Base-by-base conservation (phyloP, 2,888 invertebrate species). In the Melanchra persicariae region DNA sequence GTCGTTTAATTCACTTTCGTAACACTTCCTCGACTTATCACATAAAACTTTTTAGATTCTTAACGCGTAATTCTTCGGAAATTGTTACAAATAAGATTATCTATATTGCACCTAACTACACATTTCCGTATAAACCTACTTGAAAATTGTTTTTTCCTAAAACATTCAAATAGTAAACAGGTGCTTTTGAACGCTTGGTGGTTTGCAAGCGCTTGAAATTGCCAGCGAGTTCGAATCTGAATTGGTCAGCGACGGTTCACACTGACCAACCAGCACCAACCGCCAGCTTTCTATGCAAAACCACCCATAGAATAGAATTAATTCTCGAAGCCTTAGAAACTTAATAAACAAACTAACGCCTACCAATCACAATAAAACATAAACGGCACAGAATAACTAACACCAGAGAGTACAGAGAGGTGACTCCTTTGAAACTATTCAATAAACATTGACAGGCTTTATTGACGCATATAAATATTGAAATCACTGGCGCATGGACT, bases 401-500 rank as follows among this genome's bases (percentile, higher is more conserved):
- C 54, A 64, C 40, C 45, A 62, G 37, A 64, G 24, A 52, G 22
- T 0, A 55, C 37, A 62, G 49, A 64, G 22, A 57, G 17, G 0
- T 47, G 9, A 78, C 55, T 67, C 62, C 26, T 74, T 64, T 52
- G 45, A 79, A 70, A 63, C 67, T 80, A 47, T 80, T 81, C 67
- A 81, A 83, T 83, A 84, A 81, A 81, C 77, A 83, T 83, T 51
- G 69, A 62, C 64, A 30, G 26, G 40, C 52, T 80, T 83, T 79
- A 80, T 68, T 52, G 61, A 17, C 62, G 62, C 55, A 71, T 75
- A 82, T 72, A 81, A 63, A 81, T 75, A 76, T 79, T 73, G 65
- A 78, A 79, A 82, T 78, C 57, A 77, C 64, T 66, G 57, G 62
- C 74, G 62, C 72, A 80, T 78, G 68, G 55, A 70, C 61, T 78